These are phyloP conservation scores for Rhagophthalmus giganteus DNA, from an alignment of 2,888 invertebrate genomes.

Conservation along the genomic window DNA sequence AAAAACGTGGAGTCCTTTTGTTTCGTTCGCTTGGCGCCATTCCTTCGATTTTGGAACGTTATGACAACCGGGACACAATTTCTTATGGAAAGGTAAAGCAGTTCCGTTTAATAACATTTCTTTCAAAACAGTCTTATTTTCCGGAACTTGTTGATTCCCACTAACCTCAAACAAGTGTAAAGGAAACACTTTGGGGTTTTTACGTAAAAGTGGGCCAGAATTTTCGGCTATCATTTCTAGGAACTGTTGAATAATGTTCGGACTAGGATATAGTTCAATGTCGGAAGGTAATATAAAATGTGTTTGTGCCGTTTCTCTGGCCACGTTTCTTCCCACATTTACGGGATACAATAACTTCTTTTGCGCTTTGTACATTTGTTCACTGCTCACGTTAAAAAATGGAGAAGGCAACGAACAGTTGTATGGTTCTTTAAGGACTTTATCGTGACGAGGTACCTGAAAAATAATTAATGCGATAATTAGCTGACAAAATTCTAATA, in stretches of 20 bases:
- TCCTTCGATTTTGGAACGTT: slow-evolving; percentile 83
- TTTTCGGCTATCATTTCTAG: slow-evolving; percentile 82
- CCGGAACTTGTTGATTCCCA: slow-evolving; percentile 67
- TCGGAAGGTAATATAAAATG: slow-evolving; percentile 84
- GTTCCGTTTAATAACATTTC: slow-evolving; percentile 74
- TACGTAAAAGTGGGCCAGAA: slow-evolving; percentile 64
- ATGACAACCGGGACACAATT: slow-evolving; percentile 86
- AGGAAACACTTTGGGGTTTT: slow-evolving; percentile 77
- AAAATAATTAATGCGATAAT: too few relatives aligned
- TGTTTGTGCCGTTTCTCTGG: slow-evolving; percentile 79
- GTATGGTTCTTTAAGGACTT: slow-evolving; percentile 64
- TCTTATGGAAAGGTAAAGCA: slow-evolving; percentile 90
- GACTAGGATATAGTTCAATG: slow-evolving; percentile 89
- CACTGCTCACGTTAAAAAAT: slow-evolving; percentile 66
- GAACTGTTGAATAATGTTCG: slow-evolving; percentile 77
- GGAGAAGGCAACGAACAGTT: slow-evolving; percentile 75
- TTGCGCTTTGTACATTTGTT: slow-evolving; percentile 74
- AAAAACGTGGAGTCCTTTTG: slow-evolving; percentile 75
- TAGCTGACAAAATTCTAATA: too few relatives aligned
- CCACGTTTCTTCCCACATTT: slow-evolving; percentile 88
- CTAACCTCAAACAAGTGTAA: slow-evolving; percentile 88
- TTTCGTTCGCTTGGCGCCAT: slow-evolving; percentile 77
- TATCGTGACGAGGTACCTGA: slow-evolving; percentile 69
- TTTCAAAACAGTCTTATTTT: slow-evolving; percentile 68
- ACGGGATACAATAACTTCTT: slow-evolving; percentile 86